phyloP scores from a whole-genome alignment of 2,113 vertebrate species.

The Oryzias celebensis region DNA sequence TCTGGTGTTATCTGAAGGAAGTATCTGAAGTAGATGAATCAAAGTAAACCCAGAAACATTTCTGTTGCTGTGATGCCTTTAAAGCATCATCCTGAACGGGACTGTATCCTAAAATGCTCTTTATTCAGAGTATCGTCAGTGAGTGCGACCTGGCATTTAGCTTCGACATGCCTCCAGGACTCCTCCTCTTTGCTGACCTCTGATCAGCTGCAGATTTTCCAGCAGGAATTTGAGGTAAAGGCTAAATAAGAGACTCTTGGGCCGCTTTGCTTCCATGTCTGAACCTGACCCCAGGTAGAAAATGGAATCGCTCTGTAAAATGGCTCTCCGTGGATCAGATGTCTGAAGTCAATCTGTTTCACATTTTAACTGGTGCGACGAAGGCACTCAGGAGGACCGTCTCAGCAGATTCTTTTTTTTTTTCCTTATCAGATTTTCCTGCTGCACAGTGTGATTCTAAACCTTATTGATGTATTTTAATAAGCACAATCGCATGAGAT shows the following conservation, averaged over 20 bases:
- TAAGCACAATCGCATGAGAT: constrained; percentile 7
- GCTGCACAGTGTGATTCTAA: constrained; percentile 9
- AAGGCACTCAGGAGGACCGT: neutral
- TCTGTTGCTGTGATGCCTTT: too few relatives aligned
- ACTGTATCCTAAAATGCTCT: too few relatives aligned
- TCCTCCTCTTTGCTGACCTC: constrained; percentile 5
- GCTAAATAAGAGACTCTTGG: constrained; percentile 4
- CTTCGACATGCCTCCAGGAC: neutral
- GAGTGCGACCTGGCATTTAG: constrained; percentile 14
- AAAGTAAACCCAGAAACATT: too few relatives aligned
- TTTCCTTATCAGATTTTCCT: constrained; percentile 3
- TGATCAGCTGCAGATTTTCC: neutral
- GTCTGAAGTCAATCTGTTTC: neutral
- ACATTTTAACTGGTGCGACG: neutral
- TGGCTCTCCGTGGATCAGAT: neutral
- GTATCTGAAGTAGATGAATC: too few relatives aligned
- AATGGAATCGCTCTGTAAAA: constrained; percentile 1
- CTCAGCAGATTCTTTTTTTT: neutral
- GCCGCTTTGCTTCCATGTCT: constrained; percentile 2
- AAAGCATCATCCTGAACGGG: too few relatives aligned
- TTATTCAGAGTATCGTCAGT: too few relatives aligned
- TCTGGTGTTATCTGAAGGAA: too few relatives aligned
- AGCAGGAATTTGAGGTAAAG: neutral
- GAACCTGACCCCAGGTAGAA: constrained; percentile 11
- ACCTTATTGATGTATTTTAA: constrained; percentile 13